These are phyloP conservation scores for Hydra vulgaris DNA, from an alignment of 30 jellyfish, hydroid and myxozoan genomes.

Conservation along the genomic window DNA sequence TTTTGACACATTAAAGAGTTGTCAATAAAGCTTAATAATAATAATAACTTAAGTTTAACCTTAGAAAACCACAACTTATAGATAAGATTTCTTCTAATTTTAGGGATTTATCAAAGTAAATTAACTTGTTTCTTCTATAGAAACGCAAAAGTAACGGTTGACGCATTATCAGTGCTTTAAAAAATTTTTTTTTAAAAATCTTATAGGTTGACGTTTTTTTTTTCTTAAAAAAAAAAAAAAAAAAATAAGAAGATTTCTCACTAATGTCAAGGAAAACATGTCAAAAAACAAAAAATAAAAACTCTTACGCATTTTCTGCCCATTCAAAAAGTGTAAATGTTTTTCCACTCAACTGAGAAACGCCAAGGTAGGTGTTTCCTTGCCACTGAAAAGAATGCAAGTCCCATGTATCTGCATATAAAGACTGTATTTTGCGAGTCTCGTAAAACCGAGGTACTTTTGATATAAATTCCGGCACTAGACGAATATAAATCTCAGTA, in stretches of 20 bases:
- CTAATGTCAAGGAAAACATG: too few species aligned
- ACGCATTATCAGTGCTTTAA: not conserved
- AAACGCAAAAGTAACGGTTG: not conserved
- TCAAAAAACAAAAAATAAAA: too few species aligned
- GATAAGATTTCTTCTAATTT: not conserved
- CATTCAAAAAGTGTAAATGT: conserved; percentile 59
- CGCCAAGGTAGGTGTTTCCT: conserved; percentile 32
- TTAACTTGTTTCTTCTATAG: not conserved
- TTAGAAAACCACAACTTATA: not conserved
- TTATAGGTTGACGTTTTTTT: too few species aligned
- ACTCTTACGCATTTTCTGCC: conserved; percentile 35
- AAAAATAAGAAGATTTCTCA: not conserved
- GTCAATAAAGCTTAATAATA: not conserved
- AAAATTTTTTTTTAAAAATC: not conserved
- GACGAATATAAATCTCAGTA: not conserved
- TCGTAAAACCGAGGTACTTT: conserved; percentile 49
- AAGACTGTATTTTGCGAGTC: conserved; percentile 53
- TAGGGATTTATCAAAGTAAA: not conserved
- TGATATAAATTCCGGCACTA: conserved; percentile 28
- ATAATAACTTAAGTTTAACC: not conserved
- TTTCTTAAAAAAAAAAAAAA: not conserved
- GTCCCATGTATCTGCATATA: conserved; percentile 91
- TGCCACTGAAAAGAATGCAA: conserved; percentile 49
- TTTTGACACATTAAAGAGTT: not conserved
- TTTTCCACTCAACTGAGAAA: conserved; percentile 55